Base-by-base conservation (phyloP, 2,113 vertebrate species). In the Hiodon alosoides region DNA sequence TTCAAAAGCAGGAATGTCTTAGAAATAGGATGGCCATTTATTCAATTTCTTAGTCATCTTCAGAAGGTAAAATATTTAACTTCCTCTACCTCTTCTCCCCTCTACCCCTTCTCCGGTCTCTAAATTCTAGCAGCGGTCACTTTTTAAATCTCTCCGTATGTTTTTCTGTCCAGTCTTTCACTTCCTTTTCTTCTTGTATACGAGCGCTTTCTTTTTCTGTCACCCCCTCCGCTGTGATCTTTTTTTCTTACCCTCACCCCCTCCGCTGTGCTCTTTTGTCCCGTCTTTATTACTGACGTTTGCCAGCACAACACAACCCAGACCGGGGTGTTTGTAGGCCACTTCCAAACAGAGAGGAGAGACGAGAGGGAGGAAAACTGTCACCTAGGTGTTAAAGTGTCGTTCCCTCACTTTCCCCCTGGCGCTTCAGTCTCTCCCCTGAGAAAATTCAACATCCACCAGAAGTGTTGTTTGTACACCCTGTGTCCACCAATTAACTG, bases 391-490 rank as follows among this genome's bases (percentile, higher is more conserved):
- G 68, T 71, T 67, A 78, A 46, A 79, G 50, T 79, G 76, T 68
- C 67, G 57, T 52, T 59, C 55, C 17, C 67, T 80, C 78, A 59
- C 80, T n/a, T 78, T 82, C 77, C 72, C 79, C 80, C 71, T 60
- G 65, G 5, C 62, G 47, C 61, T 76, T 71, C 47, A 79, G 72
- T 62, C 77, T 71, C 67, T 67, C 61, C 60, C 72, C 64, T 78
- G 76, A 76, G 78, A 81, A 83, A 79, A 51, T 76, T 80, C 73
- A 81, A 79, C 64, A 77, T 47, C 67, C 60, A 54, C 72, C 61
- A 31, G n/a, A 0, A 57, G 7, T 59, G 75, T 47, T 76, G 64
- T 83, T 79, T 74, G 55, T 53, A 69, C 64, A 71, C 58, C 62
- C 53, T 50, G 59, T 65, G 17, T 72, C n/a, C 13, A 55, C 13